Evolutionary conservation across 2,113 vertebrate genomes (phyloP), one percentile per base, ranked within the genome.

Genomic region (Poeciliopsis occidentalis): DNA sequence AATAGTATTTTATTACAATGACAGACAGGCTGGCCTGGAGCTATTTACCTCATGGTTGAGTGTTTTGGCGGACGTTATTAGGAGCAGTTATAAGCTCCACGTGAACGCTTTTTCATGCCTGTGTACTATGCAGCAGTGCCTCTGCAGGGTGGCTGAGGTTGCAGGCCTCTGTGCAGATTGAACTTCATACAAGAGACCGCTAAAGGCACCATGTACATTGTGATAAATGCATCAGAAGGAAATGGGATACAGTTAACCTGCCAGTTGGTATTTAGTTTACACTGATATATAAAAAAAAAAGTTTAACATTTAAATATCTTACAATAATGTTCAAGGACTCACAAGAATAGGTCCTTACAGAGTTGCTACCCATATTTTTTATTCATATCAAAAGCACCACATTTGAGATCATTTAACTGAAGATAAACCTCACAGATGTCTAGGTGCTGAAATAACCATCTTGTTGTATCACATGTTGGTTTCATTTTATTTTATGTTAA

Each of bases 71-170:
- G 39, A 86, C 69, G 64, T 64, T 73, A 79, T 79, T 68, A 54
- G 69, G 75, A 85, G 72, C 70, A 64, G 78, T 80, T 79, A 65
- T 70, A 75, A 70, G 78, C 77, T 84, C 76, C 75, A 80, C 80
- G 84, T 78, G 76, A 86, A 81, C 72, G 79, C 86, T 82, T 86
- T 83, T 71, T 89, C 82, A 80, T 61, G 85, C 85, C 87, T 90
- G 88, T 89, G 87, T 84, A 88, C 91, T 94, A 92, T 93, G 92
- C 93, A 92, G 88, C 85, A 81, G 85, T 77, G 85, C 70, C 85
- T 87, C 70, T 79, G 73, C 63, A 69, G 69, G 85, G 80, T 75
- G 34, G 78, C 86, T 80, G 29, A 80, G 73, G 70, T 78, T 78
- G 78, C 85, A 76, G 79, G 68, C 81, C 79, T 71, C 41, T 41